Base-by-base conservation (phyloP, 2,888 invertebrate species). In the Odontocolon sp. region DNA sequence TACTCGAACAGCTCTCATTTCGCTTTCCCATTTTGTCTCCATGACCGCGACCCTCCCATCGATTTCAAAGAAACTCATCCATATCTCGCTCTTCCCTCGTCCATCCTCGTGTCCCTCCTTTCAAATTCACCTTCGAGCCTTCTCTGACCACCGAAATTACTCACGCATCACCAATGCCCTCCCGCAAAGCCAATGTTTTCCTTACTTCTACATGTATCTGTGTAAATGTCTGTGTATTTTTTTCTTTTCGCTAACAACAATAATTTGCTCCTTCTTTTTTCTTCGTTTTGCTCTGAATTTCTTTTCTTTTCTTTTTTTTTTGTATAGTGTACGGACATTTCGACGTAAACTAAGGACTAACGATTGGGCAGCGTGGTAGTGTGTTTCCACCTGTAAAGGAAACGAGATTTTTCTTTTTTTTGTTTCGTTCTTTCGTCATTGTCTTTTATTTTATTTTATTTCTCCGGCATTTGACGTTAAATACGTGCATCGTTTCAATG, bases 311-410 rank as follows among this genome's bases (percentile, higher is more conserved):
- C n/a, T n/a, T n/a, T n/a, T n/a, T n/a, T n/a, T n/a, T 85, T 85
- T 82, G 82, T 85, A 83, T 86, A 85, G 81, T 87, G 84, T 86
- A 87, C 86, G 87, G 87, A 87, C 87, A 88, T 87, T 85, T 78
- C 86, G 90, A 88, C 86, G 88, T 88, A 87, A 90, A 89, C 87
- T 90, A 89, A 88, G 89, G 87, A 85, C 88, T 90, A 90, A 89
- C 87, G 86, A 86, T 87, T 86, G 89, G 89, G 89, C 88, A 90
- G 88, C 90, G 84, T 88, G 87, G 85, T 88, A 88, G 83, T 86
- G 84, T 86, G 82, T 81, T 85, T 87, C 86, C 88, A 88, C 86
- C 90, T 90, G 84, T 31, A 88, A 89, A 77, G 77, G 70, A 69
- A 73, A 71, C 67, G 57, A 80, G 54, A 75, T 67, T 36, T 40